Conservation (phyloP, 2,888 invertebrate genomes). For the Antheraea assamensis region DNA sequence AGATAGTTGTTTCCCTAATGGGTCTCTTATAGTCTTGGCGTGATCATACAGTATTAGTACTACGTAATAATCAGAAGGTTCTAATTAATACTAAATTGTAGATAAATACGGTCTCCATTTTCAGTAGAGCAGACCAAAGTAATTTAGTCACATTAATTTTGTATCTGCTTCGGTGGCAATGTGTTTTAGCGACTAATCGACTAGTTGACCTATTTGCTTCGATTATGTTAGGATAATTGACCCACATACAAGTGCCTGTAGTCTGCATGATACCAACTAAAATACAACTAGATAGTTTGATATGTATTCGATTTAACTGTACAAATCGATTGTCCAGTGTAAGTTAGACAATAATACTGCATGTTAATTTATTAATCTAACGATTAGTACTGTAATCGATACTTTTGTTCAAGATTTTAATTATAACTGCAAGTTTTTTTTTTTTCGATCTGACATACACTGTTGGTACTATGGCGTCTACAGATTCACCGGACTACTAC, state of each 20-base stretch:
- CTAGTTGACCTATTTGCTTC: conserved; percentile 37
- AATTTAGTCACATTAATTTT: not conserved
- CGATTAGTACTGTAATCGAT: too few species aligned
- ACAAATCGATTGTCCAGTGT: not conserved
- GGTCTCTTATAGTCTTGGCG: too few species aligned
- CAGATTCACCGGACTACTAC: too few species aligned
- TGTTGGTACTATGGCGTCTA: too few species aligned
- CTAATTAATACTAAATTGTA: not conserved
- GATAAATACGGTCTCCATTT: not conserved
- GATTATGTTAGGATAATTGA: conserved; percentile 18
- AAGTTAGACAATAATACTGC: not conserved
- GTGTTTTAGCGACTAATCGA: conserved; percentile 31
- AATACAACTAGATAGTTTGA: not conserved
- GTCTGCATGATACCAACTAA: not conserved
- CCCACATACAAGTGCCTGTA: not conserved
- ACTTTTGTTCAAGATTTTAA: too few species aligned
- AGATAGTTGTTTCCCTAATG: too few species aligned
- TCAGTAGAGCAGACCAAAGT: not conserved
- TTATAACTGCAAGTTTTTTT: too few species aligned
- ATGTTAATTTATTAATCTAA: too few species aligned
- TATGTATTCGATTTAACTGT: not conserved
- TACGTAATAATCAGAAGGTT: too few species aligned
- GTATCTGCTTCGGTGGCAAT: not conserved
- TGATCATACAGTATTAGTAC: too few species aligned
- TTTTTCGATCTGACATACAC: too few species aligned